Conservation (phyloP, 1,140 invertebrate species). For the Grapholita molesta region DNA sequence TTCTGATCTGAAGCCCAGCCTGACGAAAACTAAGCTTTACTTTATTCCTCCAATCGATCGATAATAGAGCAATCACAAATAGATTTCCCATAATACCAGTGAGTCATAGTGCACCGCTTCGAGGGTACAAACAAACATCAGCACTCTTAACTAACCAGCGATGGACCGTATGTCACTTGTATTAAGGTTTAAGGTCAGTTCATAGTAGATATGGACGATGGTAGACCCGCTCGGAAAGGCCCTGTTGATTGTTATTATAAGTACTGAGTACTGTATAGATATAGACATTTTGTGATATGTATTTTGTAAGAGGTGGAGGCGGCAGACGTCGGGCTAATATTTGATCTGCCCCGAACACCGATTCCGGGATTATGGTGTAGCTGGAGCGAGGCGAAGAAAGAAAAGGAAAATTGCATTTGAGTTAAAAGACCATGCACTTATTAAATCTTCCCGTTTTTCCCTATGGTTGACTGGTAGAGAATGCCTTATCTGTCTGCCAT, state of each 20-base stretch:
- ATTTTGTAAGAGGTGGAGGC: neutral
- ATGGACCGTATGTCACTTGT: too few relatives aligned
- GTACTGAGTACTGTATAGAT: neutral
- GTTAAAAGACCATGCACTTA: too few relatives aligned
- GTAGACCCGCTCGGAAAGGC: neutral
- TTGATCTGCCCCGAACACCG: slow-evolving; percentile 33
- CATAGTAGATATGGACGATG: too few relatives aligned
- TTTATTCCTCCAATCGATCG: neutral
- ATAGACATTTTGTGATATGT: neutral
- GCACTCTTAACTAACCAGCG: too few relatives aligned
- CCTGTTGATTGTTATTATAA: neutral
- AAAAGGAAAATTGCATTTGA: neutral
- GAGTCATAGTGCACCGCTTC: slow-evolving; percentile 20
- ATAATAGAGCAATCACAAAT: neutral
- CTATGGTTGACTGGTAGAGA: too few relatives aligned
- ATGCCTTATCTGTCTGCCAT: too few relatives aligned
- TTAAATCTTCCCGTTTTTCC: too few relatives aligned
- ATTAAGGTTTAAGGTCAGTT: too few relatives aligned
- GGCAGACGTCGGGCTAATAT: slow-evolving; percentile 50
- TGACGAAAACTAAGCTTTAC: neutral
- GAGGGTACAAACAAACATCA: too few relatives aligned
- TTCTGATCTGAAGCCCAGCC: too few relatives aligned
- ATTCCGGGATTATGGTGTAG: slow-evolving; percentile 21
- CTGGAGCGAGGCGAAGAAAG: neutral
- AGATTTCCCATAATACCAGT: slow-evolving; percentile 10